Conservation (phyloP, 2,113 vertebrate species). For the Pavo muticus region DNA sequence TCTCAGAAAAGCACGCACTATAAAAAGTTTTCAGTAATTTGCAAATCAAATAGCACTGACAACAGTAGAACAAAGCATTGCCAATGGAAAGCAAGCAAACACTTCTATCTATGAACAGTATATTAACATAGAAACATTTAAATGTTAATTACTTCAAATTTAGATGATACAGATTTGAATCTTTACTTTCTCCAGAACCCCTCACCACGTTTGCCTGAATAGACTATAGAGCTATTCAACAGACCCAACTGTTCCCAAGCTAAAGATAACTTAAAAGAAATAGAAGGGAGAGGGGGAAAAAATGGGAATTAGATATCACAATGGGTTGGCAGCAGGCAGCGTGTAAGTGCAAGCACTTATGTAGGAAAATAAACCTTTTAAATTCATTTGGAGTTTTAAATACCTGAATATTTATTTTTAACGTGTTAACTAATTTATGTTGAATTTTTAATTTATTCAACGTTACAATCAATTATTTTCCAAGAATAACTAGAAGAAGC, state of each 20-base stretch:
- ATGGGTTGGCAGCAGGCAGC: neutral
- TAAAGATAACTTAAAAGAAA: constrained; percentile 34
- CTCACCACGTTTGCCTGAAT: neutral
- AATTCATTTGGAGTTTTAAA: neutral
- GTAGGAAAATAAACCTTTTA: neutral
- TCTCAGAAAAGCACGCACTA: neutral
- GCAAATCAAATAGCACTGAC: constrained; percentile 9
- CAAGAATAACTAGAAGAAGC: neutral
- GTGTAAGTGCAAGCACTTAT: neutral
- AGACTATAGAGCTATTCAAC: constrained; percentile 11
- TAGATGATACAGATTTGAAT: constrained; percentile 34
- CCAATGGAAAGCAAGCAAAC: neutral
- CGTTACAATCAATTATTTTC: neutral
- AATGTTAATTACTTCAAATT: constrained; percentile 41
- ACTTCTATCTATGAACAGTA: neutral
- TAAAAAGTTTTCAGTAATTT: neutral
- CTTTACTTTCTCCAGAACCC: constrained; percentile 34
- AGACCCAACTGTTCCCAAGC: neutral
- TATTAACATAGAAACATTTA: constrained; percentile 55
- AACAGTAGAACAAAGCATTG: neutral
- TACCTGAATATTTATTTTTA: neutral
- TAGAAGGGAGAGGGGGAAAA: neutral
- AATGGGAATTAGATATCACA: neutral
- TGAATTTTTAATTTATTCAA: neutral
- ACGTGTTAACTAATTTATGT: neutral